phyloP scores from a whole-genome alignment of 2,113 vertebrate genomes.

The Nycticebus coucang region DNA sequence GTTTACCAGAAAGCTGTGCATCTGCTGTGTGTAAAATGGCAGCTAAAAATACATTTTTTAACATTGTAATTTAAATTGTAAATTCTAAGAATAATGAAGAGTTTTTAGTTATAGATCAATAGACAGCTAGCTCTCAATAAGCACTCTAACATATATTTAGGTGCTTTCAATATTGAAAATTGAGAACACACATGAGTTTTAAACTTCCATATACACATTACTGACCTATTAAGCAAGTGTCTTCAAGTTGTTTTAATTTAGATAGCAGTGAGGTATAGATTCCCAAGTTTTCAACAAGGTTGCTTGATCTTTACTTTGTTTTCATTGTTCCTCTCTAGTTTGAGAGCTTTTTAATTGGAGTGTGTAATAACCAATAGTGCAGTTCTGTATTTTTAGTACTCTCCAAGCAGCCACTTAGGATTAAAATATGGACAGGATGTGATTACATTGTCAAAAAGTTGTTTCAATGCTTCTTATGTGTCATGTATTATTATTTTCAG shows the following conservation, averaged over 20 bases:
- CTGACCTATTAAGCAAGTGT: background rate
- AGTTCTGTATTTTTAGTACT: background rate
- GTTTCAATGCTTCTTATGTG: background rate
- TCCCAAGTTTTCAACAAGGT: background rate
- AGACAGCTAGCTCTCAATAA: background rate
- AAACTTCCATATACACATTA: background rate
- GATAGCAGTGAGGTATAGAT: background rate
- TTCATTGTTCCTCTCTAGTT: background rate
- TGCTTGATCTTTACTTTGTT: background rate
- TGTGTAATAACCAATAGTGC: background rate
- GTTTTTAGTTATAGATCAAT: background rate
- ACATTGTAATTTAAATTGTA: background rate
- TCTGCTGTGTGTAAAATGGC: background rate
- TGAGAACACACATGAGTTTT: background rate
- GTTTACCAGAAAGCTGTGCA: background rate
- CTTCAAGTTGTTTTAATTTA: background rate
- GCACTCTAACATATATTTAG: background rate
- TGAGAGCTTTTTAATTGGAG: background rate
- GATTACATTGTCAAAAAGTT: background rate
- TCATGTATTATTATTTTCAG: background rate
- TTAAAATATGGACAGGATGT: background rate
- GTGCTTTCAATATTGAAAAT: background rate
- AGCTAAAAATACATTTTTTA: background rate
- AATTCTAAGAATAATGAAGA: background rate
- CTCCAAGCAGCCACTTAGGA: background rate